phyloP scores from a whole-genome alignment of 2,888 invertebrate species.

The Drosophila anomalata region DNA sequence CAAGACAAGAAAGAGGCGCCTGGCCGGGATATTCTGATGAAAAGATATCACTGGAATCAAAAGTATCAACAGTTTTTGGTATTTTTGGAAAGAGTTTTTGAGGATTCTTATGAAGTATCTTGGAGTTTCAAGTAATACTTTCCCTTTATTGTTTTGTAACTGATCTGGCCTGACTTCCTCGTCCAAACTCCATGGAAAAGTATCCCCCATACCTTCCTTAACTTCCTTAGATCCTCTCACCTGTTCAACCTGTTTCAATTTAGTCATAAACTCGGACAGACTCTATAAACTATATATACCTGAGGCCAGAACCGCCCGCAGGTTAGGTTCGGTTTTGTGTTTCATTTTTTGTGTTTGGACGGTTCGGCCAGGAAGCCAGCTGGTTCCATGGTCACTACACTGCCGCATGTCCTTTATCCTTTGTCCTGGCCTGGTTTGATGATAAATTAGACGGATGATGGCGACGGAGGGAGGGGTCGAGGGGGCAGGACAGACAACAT shows the following conservation, averaged over 20 bases:
- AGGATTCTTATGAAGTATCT: background rate
- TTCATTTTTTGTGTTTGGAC: conserved; percentile 28
- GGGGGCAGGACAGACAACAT: conserved; percentile 37
- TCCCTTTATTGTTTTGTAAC: background rate
- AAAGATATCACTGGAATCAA: background rate
- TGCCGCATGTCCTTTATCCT: conserved; percentile 51
- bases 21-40: background rate
- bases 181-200: background rate
- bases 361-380: conserved; percentile 71
- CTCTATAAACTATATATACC: conserved; percentile 15
- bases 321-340: conserved; percentile 30
- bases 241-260: conserved; percentile 74
- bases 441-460: conserved; percentile 68
- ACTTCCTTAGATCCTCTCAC: conserved; percentile 9
- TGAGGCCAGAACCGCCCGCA: conserved; percentile 33
- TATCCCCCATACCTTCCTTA: background rate
- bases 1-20: conserved; percentile 30
- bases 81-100: background rate
- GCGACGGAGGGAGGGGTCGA: conserved; percentile 17
- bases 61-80: background rate
- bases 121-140: background rate
- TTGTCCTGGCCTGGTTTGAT: conserved; percentile 68
- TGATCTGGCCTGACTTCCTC: background rate
- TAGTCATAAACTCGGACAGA: conserved; percentile 65
- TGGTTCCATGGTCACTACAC: conserved; percentile 57